phyloP scores from a whole-genome alignment of 1,140 invertebrate genomes.

The Muscidifurax raptorellus region DNA sequence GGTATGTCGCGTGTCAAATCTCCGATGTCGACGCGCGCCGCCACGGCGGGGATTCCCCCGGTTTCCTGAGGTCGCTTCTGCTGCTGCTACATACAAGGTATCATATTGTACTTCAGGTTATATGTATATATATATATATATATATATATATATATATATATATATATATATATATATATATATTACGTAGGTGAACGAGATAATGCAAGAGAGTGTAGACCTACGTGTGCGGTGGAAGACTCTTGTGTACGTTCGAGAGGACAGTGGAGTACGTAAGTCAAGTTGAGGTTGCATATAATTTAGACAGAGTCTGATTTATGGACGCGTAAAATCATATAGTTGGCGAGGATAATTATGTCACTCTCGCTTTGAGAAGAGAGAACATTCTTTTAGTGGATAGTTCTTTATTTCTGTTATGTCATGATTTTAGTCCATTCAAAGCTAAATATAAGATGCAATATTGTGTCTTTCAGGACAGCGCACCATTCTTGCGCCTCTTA shows the following conservation, averaged over 20 bases:
- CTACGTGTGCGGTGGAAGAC: background rate
- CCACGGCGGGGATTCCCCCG: slow-evolving; percentile 55
- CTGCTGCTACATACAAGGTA: background rate
- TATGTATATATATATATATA: no score
- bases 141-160: no score
- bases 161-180: no score
- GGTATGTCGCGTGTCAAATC: slow-evolving; percentile 63
- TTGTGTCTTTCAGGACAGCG: no score
- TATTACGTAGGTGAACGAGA: background rate
- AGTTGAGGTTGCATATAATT: background rate
- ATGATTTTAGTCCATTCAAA: no score
- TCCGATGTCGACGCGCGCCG: slow-evolving; percentile 59
- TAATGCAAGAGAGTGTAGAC: background rate
- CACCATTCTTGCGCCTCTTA: no score
- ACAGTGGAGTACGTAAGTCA: background rate
- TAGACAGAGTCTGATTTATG: background rate
- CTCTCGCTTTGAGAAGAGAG: background rate
- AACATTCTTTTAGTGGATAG: no score
- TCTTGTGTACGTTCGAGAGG: background rate
- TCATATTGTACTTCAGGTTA: background rate
- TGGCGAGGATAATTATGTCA: background rate
- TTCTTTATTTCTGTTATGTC: no score
- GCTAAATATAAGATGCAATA: no score
- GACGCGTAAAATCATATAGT: background rate
- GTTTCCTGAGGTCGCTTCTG: background rate